Percentiles rank a stretch among this genome's conserved stretches.
Conservation (phyloP, 2,888 invertebrate species). For the Smittia aterrima region DNA sequence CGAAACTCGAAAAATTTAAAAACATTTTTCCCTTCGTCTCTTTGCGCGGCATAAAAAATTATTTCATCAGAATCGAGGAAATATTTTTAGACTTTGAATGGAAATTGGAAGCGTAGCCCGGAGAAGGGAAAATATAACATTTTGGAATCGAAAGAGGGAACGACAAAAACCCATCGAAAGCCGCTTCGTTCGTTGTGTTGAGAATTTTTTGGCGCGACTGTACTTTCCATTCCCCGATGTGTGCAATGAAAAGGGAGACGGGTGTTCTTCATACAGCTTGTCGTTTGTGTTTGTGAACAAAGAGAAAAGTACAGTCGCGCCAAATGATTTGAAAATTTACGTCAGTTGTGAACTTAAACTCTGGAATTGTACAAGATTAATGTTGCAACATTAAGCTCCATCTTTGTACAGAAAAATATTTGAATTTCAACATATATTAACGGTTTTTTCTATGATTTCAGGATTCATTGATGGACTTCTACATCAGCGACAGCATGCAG, state of each 20-base stretch:
- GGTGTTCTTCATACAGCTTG: background rate
- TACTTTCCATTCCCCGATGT: slow-evolving; percentile 36
- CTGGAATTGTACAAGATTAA: background rate
- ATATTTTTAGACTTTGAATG: slow-evolving; percentile 18
- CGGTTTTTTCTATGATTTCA: too few species aligned
- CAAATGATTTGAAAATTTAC: slow-evolving; percentile 31
- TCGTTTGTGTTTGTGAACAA: slow-evolving; percentile 19
- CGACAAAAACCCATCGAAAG: too few species aligned
- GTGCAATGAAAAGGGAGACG: slow-evolving; percentile 22
- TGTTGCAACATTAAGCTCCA: background rate
- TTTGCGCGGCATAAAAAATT: background rate
- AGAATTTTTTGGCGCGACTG: slow-evolving; percentile 30
- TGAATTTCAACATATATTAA: too few species aligned
- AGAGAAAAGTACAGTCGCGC: slow-evolving; percentile 31
- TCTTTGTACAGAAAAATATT: too few species aligned
- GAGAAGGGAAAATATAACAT: background rate
- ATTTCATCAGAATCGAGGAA: background rate
- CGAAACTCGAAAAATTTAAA: slow-evolving; percentile 29
- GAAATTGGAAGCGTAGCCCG: slow-evolving; percentile 11
- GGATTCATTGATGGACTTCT: slow-evolving; percentile 62
- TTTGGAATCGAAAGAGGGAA: background rate
- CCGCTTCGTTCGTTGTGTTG: background rate
- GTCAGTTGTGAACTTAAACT: slow-evolving; percentile 19
- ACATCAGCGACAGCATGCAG: slow-evolving; percentile 73
- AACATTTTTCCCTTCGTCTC: background rate